A percentile compares a stretch with the other conserved stretches of the same genome.
phyloP scores from a whole-genome alignment of 2,113 vertebrate species.

The Macquaria australasica region DNA sequence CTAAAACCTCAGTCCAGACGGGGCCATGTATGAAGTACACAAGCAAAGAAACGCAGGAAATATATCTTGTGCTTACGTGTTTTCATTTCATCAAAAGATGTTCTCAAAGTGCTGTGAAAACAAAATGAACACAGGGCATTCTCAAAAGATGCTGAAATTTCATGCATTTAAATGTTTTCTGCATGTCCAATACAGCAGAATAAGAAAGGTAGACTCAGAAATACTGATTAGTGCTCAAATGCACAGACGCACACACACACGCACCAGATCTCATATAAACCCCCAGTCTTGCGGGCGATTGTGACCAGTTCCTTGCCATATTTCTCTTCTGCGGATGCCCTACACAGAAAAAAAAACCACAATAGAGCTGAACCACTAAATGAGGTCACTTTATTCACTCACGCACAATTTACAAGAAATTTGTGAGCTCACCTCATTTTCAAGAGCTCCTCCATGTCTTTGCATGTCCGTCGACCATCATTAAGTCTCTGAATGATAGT shows the following conservation, averaged over 20 bases:
- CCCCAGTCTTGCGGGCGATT: conserved; percentile 92
- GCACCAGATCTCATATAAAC: conserved; percentile 92
- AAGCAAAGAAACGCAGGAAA: neutral
- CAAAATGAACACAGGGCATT: neutral
- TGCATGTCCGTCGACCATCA: conserved; percentile 93
- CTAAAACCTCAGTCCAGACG: neutral
- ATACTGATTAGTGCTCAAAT: neutral
- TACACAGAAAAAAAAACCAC: conserved; percentile 59
- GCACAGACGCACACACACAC: neutral
- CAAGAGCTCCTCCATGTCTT: conserved; percentile 94
- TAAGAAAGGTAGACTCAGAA: neutral
- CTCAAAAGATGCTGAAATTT: neutral
- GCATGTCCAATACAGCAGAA: neutral
- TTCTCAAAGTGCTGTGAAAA: conserved; percentile 88
- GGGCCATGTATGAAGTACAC: neutral
- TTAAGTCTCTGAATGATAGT: conserved; percentile 87
- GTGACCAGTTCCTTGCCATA: conserved; percentile 94
- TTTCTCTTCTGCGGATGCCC: conserved; percentile 93
- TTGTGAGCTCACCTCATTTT: conserved; percentile 88
- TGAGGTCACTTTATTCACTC: too few relatives aligned
- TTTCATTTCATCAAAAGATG: conserved; percentile 93
- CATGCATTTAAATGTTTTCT: neutral
- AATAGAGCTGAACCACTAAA: neutral
- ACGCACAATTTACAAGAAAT: neutral
- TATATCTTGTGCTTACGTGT: conserved; percentile 85